A percentile compares a stretch with the other conserved stretches of the same genome.
Conservation (phyloP, 2,113 vertebrate species). For the Forbesichthys papilliferus region DNA sequence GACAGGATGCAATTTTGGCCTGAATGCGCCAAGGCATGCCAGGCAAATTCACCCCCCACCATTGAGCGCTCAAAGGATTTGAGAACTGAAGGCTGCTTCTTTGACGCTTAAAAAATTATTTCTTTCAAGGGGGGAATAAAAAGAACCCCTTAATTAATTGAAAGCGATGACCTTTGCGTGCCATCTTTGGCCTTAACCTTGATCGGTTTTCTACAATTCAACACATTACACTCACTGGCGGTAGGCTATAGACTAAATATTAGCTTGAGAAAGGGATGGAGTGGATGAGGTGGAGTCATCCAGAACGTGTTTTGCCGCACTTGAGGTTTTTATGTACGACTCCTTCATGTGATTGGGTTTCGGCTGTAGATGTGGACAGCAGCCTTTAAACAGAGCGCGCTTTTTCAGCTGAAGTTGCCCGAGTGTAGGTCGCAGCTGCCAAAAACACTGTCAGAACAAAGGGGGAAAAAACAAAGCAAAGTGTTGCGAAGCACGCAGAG, state of each 20-base stretch:
- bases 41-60: conserved; percentile 32
- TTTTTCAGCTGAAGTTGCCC: conserved; percentile 4
- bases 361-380: conserved; percentile 11
- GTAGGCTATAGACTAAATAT: not conserved
- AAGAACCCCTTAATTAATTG: conserved; percentile 12
- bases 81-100: conserved; percentile 41
- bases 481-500: conserved; percentile 26
- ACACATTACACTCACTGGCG: not conserved
- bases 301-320: not conserved
- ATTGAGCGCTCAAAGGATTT: conserved; percentile 44
- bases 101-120: conserved; percentile 29
- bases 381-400: not conserved
- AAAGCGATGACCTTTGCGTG: not conserved
- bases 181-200: not conserved
- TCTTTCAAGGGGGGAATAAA: conserved; percentile 6
- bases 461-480: conserved; percentile 15
- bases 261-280: not conserved
- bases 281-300: not conserved
- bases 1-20: conserved; percentile 53
- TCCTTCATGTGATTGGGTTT: not conserved
- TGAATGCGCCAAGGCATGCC: conserved; percentile 46
- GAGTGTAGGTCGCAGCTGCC: not conserved
- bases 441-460: conserved; percentile 8
- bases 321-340: not conserved
- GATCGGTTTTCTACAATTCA: not conserved